Base-by-base conservation (phyloP, 2,113 vertebrate genomes). In the Himantopus leucocephalus region DNA sequence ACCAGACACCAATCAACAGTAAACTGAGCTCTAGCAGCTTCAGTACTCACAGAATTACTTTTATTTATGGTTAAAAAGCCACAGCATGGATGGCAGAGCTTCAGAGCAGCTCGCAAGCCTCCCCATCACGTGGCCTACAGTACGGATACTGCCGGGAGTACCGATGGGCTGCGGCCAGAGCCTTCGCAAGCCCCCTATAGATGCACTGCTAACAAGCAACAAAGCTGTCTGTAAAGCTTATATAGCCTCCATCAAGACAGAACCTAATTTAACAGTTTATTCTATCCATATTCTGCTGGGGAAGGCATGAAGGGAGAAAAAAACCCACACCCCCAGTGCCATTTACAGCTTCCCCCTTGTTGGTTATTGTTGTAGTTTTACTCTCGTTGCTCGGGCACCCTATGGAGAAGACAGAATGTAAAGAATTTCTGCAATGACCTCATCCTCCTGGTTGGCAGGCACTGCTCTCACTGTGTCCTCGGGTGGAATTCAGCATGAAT, bases 61-160 rank as follows among this genome's bases (percentile, higher is more conserved):
- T 91, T 81, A 92, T 94, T 96, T 90, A 95, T 76, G 85, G 74
- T 39, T 94, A 93, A 93, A 92, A 96, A 94, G 81, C 53, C 88
- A 78, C 93, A 90, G 94, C 59, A 56, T 1, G 20, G 58, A 79
- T 96, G 94, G 96, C 96, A 97, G 85, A 73, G 81, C 85, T 95
- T 96, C 96, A 96, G 94, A 96, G 93, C 43, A 1, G 81, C 70
- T 91, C 62, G 7, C 39, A 60, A 50, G 45, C 59, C 67, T 68
- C 87, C 56, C 76, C 80, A 68, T 52, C 70, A 11, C 66, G 8
- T 2, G 37, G 66, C 10, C 52, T 67, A 21, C 34, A 19, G 60
- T 9, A n/a, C 1, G 1, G 93, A 68, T 32, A 85, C 56, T 70
- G 2, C 81, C 14, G 90, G 94, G 92, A 95, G 34, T 0, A 66